These are phyloP conservation scores for Gymnoscopelus microlampas DNA, from an alignment of 2,797 vertebrate genomes.

Conservation along the genomic window DNA sequence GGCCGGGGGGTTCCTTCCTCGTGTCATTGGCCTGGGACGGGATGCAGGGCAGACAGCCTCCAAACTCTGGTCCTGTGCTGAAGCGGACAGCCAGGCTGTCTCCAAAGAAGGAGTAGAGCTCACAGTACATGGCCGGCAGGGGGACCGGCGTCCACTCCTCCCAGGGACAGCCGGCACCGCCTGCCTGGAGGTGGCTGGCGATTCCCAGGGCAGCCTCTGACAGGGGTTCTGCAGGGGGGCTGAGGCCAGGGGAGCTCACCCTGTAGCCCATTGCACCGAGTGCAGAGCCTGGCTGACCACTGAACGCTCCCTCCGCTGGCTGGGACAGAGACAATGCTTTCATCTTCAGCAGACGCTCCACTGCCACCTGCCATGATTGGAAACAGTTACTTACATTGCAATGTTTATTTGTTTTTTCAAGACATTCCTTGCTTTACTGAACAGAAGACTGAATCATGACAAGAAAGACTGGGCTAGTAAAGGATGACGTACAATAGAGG, in stretches of 20 bases:
- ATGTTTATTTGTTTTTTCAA: not conserved
- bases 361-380: slow-evolving; percentile 83
- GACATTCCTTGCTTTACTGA: no score
- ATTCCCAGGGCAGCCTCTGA: slow-evolving; percentile 82
- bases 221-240: slow-evolving; percentile 82
- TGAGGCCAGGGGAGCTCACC: slow-evolving; percentile 85
- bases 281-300: slow-evolving; percentile 34
- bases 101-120: slow-evolving; percentile 93
- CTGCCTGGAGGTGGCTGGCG: slow-evolving; percentile 80
- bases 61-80: slow-evolving; percentile 82
- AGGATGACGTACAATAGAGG: no score
- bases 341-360: slow-evolving; percentile 93
- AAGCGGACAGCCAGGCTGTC: slow-evolving; percentile 92
- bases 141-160: slow-evolving; percentile 79
- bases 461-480: no score
- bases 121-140: slow-evolving; percentile 87
- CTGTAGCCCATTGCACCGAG: slow-evolving; percentile 52
- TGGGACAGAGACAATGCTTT: slow-evolving; percentile 83
- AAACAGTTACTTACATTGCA: not conserved
- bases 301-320: slow-evolving; percentile 53
- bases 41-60: slow-evolving; percentile 37
- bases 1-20: slow-evolving; percentile 80
- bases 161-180: slow-evolving; percentile 75
- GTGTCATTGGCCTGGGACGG: slow-evolving; percentile 56
- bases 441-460: no score